Conservation (phyloP, 2,888 invertebrate species). For the Xestia sexstrigata region DNA sequence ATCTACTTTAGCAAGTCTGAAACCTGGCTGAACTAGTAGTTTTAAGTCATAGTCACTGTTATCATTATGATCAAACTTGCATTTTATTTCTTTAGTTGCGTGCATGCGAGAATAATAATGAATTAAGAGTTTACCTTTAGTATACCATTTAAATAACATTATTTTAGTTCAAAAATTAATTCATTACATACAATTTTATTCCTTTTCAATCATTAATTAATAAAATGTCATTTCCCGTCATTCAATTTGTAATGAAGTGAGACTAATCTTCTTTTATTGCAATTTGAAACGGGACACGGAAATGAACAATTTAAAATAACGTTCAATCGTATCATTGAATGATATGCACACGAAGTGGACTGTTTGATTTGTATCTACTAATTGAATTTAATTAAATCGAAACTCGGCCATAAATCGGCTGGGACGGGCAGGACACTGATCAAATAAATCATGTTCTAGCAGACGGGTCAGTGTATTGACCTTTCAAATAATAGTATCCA, state of each 20-base stretch:
- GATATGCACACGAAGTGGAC: slow-evolving; percentile 64
- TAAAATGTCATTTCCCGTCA: slow-evolving; percentile 35
- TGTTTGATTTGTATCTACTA: slow-evolving; percentile 75
- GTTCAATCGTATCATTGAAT: slow-evolving; percentile 54
- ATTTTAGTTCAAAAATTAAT: background rate
- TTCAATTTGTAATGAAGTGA: slow-evolving; percentile 29
- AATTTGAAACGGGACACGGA: slow-evolving; percentile 41
- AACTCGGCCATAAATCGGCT: slow-evolving; percentile 68
- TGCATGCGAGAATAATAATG: too few relatives aligned
- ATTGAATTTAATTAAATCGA: slow-evolving; percentile 74
- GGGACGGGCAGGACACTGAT: slow-evolving; percentile 42
- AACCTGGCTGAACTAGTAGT: too few relatives aligned
- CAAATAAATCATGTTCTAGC: slow-evolving; percentile 42
- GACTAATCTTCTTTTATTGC: slow-evolving; percentile 23
- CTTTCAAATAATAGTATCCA: background rate
- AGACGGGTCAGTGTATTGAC: slow-evolving; percentile 35
- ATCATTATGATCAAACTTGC: background rate
- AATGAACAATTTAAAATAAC: slow-evolving; percentile 58
- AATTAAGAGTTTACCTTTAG: too few relatives aligned
- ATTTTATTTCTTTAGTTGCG: background rate
- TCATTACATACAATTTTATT: background rate
- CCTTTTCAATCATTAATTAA: slow-evolving; percentile 5
- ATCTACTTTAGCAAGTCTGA: too few relatives aligned
- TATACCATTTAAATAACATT: background rate
- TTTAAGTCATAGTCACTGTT: background rate